Conservation (phyloP, 2,888 invertebrate species). For the Hedya salicella region DNA sequence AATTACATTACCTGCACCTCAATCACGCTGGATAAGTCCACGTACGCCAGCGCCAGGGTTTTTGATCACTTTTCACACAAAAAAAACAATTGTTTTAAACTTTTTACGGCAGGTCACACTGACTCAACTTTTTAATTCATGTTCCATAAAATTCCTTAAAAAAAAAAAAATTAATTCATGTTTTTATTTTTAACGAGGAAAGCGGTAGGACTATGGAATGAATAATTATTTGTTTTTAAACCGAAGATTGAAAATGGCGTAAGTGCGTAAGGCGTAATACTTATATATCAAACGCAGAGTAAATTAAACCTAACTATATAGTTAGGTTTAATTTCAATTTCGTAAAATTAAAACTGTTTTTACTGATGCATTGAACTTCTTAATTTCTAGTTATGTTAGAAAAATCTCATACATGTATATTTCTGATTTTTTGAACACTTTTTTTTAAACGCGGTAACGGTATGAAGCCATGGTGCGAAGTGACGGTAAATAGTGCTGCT, state of each 20-base stretch:
- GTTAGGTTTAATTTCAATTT: no score
- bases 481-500: constrained; percentile 15
- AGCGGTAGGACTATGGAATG: no score
- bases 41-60: constrained; percentile 89
- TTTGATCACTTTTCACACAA: constrained; percentile 66
- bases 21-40: constrained; percentile 90
- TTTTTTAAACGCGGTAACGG: constrained; percentile 6
- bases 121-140: constrained; percentile 13
- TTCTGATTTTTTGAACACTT: no score
- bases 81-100: constrained; percentile 46
- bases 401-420: no score
- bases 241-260: no score
- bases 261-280: no score
- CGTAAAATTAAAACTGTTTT: no score
- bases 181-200: no score
- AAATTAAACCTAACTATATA: no score
- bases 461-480: constrained; percentile 5
- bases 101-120: constrained; percentile 18
- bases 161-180: neutral
- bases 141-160: no score
- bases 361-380: neutral
- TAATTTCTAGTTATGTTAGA: neutral
- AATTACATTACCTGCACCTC: constrained; percentile 87
- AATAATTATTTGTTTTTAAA: no score
- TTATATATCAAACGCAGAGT: no score